phyloP scores from a whole-genome alignment of 2,888 invertebrate genomes.

The Drosophila hamatofila region DNA sequence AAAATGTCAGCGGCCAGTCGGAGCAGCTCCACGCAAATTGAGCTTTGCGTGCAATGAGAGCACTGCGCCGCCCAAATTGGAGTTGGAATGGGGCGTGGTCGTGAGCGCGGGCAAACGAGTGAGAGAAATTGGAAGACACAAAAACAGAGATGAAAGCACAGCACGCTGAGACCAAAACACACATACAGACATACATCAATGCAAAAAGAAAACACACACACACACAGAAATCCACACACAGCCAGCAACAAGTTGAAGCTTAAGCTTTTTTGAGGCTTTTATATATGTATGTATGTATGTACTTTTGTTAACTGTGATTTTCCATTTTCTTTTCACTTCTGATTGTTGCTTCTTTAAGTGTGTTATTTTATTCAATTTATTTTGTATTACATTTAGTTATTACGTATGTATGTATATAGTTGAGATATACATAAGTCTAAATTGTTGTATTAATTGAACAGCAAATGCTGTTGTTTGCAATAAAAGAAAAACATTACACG shows the following conservation, averaged over 20 bases:
- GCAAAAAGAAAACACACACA: constrained; percentile 9
- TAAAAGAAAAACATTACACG: constrained; percentile 54
- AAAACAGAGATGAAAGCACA: constrained; percentile 49
- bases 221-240: constrained; percentile 29
- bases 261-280: constrained; percentile 46
- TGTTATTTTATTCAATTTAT: constrained; percentile 46
- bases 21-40: constrained; percentile 83
- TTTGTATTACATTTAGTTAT: constrained; percentile 50
- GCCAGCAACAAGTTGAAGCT: constrained; percentile 66
- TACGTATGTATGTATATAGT: constrained; percentile 56
- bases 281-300: constrained; percentile 33
- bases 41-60: constrained; percentile 78
- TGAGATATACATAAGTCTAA: constrained; percentile 34
- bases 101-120: constrained; percentile 47
- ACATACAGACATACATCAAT: constrained; percentile 32
- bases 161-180: constrained; percentile 56
- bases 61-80: constrained; percentile 46
- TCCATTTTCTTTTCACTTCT: constrained; percentile 30
- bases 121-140: constrained; percentile 61
- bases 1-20: constrained; percentile 82
- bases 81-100: constrained; percentile 46
- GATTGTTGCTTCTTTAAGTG: constrained; percentile 34
- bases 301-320: constrained; percentile 57
- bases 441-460: constrained; percentile 43
- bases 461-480: constrained; percentile 53